These are phyloP conservation scores for Bembecia ichneumoniformis DNA, from an alignment of 2,888 invertebrate species.

Conservation along the genomic window DNA sequence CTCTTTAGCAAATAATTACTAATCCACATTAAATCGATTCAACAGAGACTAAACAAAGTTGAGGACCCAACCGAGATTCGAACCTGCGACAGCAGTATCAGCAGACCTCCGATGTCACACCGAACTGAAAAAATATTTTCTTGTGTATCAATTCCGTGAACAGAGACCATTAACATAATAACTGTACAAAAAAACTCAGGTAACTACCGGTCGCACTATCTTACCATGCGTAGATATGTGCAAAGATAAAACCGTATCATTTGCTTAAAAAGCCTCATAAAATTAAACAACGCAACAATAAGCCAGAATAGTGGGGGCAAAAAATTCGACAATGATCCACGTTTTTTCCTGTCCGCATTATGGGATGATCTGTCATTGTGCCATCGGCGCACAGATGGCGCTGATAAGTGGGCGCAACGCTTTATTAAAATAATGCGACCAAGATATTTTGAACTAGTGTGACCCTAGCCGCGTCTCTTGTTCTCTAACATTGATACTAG, in stretches of 20 bases:
- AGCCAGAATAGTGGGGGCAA: constrained; percentile 46
- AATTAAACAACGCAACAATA: constrained; percentile 64
- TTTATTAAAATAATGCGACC: constrained; percentile 57
- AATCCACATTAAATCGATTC: too few relatives aligned
- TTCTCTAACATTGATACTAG: neutral
- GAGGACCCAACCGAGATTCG: too few relatives aligned
- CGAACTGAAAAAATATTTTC: too few relatives aligned
- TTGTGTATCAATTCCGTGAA: too few relatives aligned
- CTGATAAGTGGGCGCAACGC: constrained; percentile 59
- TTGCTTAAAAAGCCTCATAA: constrained; percentile 69
- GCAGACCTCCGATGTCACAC: too few relatives aligned
- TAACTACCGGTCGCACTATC: constrained; percentile 20
- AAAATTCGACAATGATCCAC: constrained; percentile 37
- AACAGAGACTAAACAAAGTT: too few relatives aligned
- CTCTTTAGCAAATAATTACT: too few relatives aligned
- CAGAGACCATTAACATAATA: neutral
- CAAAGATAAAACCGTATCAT: constrained; percentile 66
- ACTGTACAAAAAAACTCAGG: neutral
- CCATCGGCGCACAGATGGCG: constrained; percentile 53
- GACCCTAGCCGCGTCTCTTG: neutral
- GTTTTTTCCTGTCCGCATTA: constrained; percentile 62
- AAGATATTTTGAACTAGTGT: constrained; percentile 23
- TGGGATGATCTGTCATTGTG: constrained; percentile 67
- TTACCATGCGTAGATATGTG: constrained; percentile 35
- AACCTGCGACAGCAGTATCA: too few relatives aligned